These are phyloP conservation scores for Drosophila ohnishii DNA, from an alignment of 1,140 invertebrate genomes.

Conservation along the genomic window DNA sequence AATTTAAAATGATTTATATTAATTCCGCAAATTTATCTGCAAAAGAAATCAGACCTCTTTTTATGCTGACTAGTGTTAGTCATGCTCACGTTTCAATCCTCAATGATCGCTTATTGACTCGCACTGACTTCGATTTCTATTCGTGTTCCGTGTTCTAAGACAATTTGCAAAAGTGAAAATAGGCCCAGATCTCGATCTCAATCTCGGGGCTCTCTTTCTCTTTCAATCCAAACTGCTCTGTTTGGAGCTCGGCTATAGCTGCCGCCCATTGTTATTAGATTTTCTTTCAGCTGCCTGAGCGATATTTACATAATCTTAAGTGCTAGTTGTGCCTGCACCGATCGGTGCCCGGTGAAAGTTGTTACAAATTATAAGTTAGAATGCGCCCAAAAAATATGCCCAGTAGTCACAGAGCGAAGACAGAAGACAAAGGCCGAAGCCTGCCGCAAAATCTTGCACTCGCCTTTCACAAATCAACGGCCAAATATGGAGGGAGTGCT, in stretches of 20 bases:
- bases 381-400: conserved; percentile 61
- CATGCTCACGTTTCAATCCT: conserved; percentile 40
- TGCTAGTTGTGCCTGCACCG: conserved; percentile 32
- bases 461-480: conserved; percentile 75
- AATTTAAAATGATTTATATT: not conserved
- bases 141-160: conserved; percentile 57
- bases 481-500: conserved; percentile 45
- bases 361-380: conserved; percentile 74
- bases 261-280: conserved; percentile 40
- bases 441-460: conserved; percentile 39
- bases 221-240: conserved; percentile 7
- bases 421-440: conserved; percentile 24
- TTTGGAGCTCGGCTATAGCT: conserved; percentile 1
- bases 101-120: conserved; percentile 45
- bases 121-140: conserved; percentile 68
- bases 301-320: conserved; percentile 70
- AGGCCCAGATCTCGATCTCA: conserved; percentile 43
- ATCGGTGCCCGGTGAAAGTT: conserved; percentile 63
- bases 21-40: not conserved
- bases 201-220: conserved; percentile 37
- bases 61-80: conserved; percentile 27
- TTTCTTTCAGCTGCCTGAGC: conserved; percentile 30
- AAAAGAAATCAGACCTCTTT: not conserved
- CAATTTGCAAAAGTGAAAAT: conserved; percentile 76
- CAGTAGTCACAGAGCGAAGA: conserved; percentile 50